Percentiles rank a stretch among this genome's conserved stretches.
These are phyloP conservation scores for Poeciliopsis retropinna DNA, from an alignment of 2,113 vertebrate genomes.

Conservation along the genomic window DNA sequence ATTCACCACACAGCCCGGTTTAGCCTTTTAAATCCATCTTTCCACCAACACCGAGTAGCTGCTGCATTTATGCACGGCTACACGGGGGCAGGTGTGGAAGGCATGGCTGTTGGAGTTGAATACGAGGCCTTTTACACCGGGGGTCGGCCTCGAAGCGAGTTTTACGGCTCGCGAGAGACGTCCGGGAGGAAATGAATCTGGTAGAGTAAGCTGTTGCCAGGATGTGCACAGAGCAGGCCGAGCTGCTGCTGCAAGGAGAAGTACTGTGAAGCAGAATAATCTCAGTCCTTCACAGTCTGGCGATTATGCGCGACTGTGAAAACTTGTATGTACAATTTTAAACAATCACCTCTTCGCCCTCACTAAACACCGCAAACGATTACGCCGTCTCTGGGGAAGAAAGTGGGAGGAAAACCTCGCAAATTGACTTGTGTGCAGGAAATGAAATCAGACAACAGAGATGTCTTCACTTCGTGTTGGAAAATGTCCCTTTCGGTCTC, in stretches of 20 bases:
- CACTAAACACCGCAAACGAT: not conserved
- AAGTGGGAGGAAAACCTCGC: not conserved
- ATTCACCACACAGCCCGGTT: constrained; percentile 16
- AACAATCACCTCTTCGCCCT: not conserved
- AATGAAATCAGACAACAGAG: constrained; percentile 11
- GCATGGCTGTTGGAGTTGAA: constrained; percentile 6
- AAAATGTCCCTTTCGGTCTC: not conserved
- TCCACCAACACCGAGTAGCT: not conserved
- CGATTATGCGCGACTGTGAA: not conserved
- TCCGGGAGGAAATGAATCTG: constrained; percentile 37
- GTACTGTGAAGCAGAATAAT: not conserved
- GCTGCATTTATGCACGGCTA: constrained; percentile 20
- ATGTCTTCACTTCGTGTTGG: not conserved
- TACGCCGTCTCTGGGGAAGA: not conserved
- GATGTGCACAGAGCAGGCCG: constrained; percentile 7
- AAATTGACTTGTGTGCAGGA: not conserved
- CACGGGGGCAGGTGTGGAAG: constrained; percentile 23
- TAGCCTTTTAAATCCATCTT: constrained; percentile 9
- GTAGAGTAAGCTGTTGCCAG: constrained; percentile 40
- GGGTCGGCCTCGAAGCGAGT: not conserved
- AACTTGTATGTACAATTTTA: constrained; percentile 4
- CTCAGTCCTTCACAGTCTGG: not conserved
- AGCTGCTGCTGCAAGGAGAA: constrained; percentile 19
- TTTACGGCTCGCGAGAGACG: not conserved
- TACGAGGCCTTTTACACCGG: not conserved